Percentiles rank a stretch among this genome's conserved stretches.
These are phyloP conservation scores for Oplegnathus fasciatus DNA, from an alignment of 2,113 vertebrate species.

Conservation along the genomic window DNA sequence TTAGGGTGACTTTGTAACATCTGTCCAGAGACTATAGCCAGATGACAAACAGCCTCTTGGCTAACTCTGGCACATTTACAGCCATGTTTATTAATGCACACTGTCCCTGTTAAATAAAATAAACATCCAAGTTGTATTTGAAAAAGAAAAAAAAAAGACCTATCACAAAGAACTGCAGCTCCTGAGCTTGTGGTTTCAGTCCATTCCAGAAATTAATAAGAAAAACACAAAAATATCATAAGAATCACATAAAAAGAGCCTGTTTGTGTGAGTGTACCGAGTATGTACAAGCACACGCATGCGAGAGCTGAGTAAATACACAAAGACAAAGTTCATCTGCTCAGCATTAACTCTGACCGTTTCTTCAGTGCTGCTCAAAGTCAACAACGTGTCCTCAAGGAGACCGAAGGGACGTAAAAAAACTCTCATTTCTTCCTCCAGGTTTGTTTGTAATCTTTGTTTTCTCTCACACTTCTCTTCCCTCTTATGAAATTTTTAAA, in stretches of 20 bases:
- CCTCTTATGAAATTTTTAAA: not conserved
- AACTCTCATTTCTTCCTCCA: not conserved
- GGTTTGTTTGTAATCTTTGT: not conserved
- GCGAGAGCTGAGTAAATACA: not conserved
- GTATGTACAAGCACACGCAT: not conserved
- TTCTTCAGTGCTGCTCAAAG: slow-evolving; percentile 2
- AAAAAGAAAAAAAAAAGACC: too few relatives aligned
- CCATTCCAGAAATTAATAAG: too few relatives aligned
- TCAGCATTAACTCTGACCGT: slow-evolving; percentile 5
- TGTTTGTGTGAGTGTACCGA: not conserved
- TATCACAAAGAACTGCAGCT: not conserved
- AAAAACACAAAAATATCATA: not conserved
- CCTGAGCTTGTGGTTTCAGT: not conserved
- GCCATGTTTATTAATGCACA: too few relatives aligned
- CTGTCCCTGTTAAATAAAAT: too few relatives aligned
- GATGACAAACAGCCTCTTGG: too few relatives aligned
- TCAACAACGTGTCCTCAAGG: not conserved
- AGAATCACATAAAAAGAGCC: not conserved
- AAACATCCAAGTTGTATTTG: too few relatives aligned
- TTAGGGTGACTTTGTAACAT: too few relatives aligned
- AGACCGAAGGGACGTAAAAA: not conserved
- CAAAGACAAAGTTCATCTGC: slow-evolving; percentile 21
- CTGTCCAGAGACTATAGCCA: too few relatives aligned
- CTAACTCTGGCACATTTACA: too few relatives aligned
- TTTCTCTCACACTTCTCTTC: not conserved